Evolutionary conservation across 2,113 vertebrate species (phyloP).

Genomic region (Poecilia latipinna): DNA sequence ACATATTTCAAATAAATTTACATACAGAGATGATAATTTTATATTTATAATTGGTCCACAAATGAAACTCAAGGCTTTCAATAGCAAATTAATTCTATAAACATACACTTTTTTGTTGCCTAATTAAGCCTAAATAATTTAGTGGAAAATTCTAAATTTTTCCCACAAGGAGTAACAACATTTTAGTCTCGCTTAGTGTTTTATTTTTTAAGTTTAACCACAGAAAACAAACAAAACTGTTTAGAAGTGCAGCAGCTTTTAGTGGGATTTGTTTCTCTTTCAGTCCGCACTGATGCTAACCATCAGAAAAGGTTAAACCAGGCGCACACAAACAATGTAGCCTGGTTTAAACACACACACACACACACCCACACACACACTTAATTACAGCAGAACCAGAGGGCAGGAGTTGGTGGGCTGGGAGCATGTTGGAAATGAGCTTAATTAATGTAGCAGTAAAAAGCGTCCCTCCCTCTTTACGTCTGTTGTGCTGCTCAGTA

Average conservation of each 20-base stretch:
- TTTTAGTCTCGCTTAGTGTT: too few species aligned
- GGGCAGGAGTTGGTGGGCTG: slow-evolving; percentile 25
- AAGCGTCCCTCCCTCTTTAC: slow-evolving; percentile 74
- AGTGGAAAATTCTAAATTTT: too few species aligned
- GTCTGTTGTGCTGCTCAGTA: slow-evolving; percentile 76
- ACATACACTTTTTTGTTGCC: too few species aligned
- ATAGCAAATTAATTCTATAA: too few species aligned
- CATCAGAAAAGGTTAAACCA: slow-evolving; percentile 57
- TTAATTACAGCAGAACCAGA: slow-evolving; percentile 53
- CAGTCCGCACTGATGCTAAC: slow-evolving; percentile 6
- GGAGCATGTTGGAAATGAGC: slow-evolving; percentile 70
- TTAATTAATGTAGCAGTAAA: slow-evolving; percentile 92
- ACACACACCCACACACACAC: slow-evolving; percentile 31
- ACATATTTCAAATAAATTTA: too few species aligned
- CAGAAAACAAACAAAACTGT: neutral
- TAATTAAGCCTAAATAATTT: too few species aligned
- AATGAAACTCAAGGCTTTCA: too few species aligned
- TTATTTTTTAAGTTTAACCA: neutral
- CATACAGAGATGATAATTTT: too few species aligned
- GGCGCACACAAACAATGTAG: slow-evolving; percentile 19
- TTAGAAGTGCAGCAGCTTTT: neutral
- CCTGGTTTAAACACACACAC: neutral
- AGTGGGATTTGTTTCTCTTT: neutral
- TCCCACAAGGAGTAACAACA: too few species aligned
- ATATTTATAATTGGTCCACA: too few species aligned